Percentiles rank a stretch among this genome's conserved stretches.
phyloP scores from a whole-genome alignment of 2,113 vertebrate species.

The Odocoileus virginianus region DNA sequence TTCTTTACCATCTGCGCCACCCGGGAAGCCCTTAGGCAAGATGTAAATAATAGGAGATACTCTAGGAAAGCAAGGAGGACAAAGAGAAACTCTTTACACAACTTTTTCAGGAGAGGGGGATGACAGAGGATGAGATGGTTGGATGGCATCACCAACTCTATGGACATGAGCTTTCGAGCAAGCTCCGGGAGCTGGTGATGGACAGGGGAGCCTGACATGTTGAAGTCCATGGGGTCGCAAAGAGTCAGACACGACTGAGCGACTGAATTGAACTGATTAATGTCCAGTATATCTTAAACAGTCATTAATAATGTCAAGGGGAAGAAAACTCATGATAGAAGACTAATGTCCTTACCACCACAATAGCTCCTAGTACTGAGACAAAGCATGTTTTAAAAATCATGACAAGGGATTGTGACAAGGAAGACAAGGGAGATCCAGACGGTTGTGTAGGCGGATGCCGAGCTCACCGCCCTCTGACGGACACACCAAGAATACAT shows the following conservation, averaged over 20 bases:
- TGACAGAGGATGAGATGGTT: neutral
- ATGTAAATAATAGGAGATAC: neutral
- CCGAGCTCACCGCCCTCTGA: fast-evolving
- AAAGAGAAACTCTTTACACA: neutral
- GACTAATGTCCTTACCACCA: neutral
- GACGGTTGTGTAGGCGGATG: neutral
- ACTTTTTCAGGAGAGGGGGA: neutral
- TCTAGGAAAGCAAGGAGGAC: neutral
- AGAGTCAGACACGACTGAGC: neutral
- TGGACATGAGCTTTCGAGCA: neutral
- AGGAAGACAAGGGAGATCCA: neutral
- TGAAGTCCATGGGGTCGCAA: neutral
- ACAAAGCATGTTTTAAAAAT: neutral
- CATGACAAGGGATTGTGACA: neutral
- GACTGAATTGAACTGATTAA: neutral
- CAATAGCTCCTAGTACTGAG: neutral
- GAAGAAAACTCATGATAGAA: neutral
- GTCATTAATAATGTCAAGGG: neutral
- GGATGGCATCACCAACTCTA: neutral
- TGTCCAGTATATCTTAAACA: neutral
- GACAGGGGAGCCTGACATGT: neutral
- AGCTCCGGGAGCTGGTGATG: neutral
- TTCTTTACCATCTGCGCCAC: neutral
- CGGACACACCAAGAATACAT: neutral
- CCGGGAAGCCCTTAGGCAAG: neutral